Conservation (phyloP, 2,113 vertebrate species). For the Jaculus jaculus region DNA sequence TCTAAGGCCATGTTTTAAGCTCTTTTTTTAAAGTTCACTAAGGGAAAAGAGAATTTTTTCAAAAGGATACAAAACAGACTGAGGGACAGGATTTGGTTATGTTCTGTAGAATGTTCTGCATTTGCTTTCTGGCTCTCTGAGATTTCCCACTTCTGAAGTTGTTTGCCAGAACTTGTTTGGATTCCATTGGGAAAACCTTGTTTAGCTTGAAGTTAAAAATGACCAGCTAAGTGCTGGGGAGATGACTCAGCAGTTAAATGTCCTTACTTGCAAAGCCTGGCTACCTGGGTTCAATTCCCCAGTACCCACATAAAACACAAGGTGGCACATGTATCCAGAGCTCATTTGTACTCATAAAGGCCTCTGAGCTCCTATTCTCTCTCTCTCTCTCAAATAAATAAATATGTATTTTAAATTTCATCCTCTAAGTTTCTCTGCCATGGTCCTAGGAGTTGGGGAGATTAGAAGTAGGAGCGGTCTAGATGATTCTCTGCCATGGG, state of each 20-base stretch:
- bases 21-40: neutral
- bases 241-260: no score
- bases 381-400: no score
- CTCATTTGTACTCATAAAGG: no score
- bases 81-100: neutral
- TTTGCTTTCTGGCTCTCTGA: neutral
- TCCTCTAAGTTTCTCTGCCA: neutral
- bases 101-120: neutral
- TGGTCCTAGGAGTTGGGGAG: neutral
- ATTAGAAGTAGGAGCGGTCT: no score
- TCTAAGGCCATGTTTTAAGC: neutral
- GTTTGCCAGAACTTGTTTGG: neutral
- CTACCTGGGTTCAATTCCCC: no score
- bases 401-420: no score
- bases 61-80: neutral
- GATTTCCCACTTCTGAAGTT: neutral
- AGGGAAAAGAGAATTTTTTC: neutral
- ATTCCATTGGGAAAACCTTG: neutral
- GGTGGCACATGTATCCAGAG: no score
- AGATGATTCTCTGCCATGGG: neutral
- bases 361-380: no score
- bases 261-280: no score
- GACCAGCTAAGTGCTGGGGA: neutral
- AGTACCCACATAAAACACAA: no score
- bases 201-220: neutral